Evolutionary conservation across 2,888 invertebrate species (phyloP), one percentile per base, ranked within the genome.

Genomic region (Clitarchus hookeri): DNA sequence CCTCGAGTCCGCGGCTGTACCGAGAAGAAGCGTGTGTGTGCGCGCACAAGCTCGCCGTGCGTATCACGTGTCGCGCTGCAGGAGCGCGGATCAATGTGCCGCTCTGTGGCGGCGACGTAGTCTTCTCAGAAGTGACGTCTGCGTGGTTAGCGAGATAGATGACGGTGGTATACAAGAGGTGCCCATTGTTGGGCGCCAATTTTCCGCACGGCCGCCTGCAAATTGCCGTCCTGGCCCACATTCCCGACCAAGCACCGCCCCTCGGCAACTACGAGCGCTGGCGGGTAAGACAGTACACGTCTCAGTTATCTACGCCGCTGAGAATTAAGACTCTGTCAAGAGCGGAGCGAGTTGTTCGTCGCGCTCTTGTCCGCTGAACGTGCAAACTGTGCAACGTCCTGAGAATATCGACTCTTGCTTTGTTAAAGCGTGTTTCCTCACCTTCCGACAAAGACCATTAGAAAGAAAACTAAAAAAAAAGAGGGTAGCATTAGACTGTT

Each of bases 101-200:
- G 12, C 65, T 65, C 8, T 65, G n/a, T 65, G n/a, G 19, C 65
- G n/a, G 65, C 65, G 16, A 16, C 48, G 12, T 19, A 65, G n/a
- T 19, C 65, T 65, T 65, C 65, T 65, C n/a, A 23, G 65, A 65
- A 65, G 65, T n/a, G 65, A 23, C n/a, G 65, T n/a, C n/a, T 1
- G n/a, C 23, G 3, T 65, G 65, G 65, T 48, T 48, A 48, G 48
- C 48, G 11, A 65, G 65, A 65, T 65, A n/a, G 65, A n/a, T n/a
- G 16, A 19, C 23, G 16, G 65, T 65, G 19, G 23, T n/a, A 23
- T 48, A 65, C 8, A 19, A 65, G 65, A 65, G 65, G 65, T 8
- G 65, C 65, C 65, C 65, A 6, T 65, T 65, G 65, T 65, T n/a
- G 65, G 65, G 65, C 65, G 65, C 65, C 65, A 65, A 65, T 65